Base-by-base conservation (phyloP, 2,113 vertebrate species). In the Xiphias gladius region DNA sequence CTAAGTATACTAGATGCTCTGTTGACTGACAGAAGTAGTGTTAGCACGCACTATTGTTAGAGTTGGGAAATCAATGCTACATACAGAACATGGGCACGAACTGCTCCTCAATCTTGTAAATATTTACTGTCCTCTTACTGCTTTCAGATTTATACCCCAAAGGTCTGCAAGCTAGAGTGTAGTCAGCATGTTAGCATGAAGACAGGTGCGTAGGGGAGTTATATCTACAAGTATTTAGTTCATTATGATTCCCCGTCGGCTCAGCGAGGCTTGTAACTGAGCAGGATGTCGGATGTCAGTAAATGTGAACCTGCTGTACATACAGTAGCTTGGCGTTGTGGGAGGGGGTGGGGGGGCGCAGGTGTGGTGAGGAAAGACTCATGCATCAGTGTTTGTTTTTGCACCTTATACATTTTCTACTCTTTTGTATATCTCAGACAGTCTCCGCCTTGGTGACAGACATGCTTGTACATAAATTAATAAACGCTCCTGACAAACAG, bases 351-450 rank as follows among this genome's bases (percentile, higher is more conserved):
- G 6, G 28, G 0, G 9, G 61, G 50, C 7, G 43, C 2, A 22
- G 62, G 32, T 12, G 37, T 39, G 43, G 46, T 37, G 63, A 24
- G 13, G 55, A 58, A 50, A 28, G 75, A 28, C 39, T 67, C 62
- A 80, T 81, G 65, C 66, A 62, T 79, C 66, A 79, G 50, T 93
- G 85, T 94, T 92, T 89, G 86, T 89, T 94, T 94, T 93, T 90
- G 95, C 95, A 95, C 95, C 94, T 95, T 95, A 95, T 87, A 77
- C 55, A 37, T 93, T 89, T 92, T 91, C 43, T 92, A 77, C 79
- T 90, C 68, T 62, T 63, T 92, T 93, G 84, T 94, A 86, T 82
- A 91, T 91, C 83, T 85, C 76, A 37, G 94, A 96, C 95, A 61
- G 93, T 94, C 94, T 76, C 93, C 90, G 61, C 76, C 80, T 96